Base-by-base conservation (phyloP, 2,888 invertebrate species). In the Microplitis deprimator region DNA sequence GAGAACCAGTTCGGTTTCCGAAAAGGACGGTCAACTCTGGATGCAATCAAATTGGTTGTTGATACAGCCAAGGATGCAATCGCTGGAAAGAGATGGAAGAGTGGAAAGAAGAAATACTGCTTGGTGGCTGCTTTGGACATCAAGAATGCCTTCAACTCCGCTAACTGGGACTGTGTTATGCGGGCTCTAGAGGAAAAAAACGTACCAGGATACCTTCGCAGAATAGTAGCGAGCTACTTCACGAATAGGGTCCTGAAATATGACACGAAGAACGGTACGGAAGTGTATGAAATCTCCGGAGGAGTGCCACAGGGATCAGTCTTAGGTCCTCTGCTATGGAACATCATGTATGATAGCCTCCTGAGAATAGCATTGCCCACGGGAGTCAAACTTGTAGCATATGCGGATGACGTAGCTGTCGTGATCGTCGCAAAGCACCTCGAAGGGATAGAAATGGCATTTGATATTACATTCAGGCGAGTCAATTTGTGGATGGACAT, bases 71-170 rank as follows among this genome's bases (percentile, higher is more conserved):
- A 60, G 13, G 38, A 76, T 1, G 78, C 81, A 6, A 79, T 80
- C 6, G 72, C 73, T 1, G 79, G 82, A 8, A 75, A 1, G 2
- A 20, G 20, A 20, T 20, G 20, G 20, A 20, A 20, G 20, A 2
- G 20, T 20, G 20, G 20, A 2, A 20, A 1, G 20, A 20, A 20
- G 2, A 20, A 20, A 2, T 20, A 20, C 20, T 76, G 77, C 65
- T 6, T 72, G 38, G 64, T 79, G 40, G 75, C 61, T 1, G 60
- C 73, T 1, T 61, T 82, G 1, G 80, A 81, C 38, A 77, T 82
- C 29, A 80, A 61, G 8, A 81, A 82, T 20, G 84, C 82, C n/a
- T 83, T 84, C 68, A 83, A 84, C 41, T 80, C 81, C 16, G 82
- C 81, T 2, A 73, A 76, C n/a, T 82, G 82, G 82, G 67, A 68